These are phyloP conservation scores for Hemistola chrysoprasaria DNA, from an alignment of 2,888 invertebrate genomes.

Conservation along the genomic window DNA sequence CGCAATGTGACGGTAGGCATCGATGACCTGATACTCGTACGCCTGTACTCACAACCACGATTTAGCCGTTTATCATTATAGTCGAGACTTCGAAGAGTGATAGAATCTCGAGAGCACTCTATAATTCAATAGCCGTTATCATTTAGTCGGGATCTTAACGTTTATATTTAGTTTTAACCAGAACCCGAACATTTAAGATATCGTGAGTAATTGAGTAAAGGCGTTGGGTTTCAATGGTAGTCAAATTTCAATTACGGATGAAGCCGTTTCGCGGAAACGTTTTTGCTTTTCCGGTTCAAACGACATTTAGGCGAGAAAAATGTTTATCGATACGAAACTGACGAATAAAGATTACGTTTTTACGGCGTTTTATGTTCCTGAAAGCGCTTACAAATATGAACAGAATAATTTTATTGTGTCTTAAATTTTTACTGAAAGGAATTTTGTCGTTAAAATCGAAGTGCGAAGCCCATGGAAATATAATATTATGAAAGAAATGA, in stretches of 20 bases:
- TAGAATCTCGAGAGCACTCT: slow-evolving; percentile 22
- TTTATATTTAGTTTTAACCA: slow-evolving; percentile 26
- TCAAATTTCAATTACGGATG: slow-evolving; percentile 30
- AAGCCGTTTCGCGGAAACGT: slow-evolving; percentile 19
- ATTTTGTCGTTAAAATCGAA: too few species aligned
- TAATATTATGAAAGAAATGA: too few species aligned
- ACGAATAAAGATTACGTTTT: slow-evolving; percentile 15
- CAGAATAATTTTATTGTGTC: too few species aligned
- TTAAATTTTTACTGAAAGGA: too few species aligned
- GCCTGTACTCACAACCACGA: slow-evolving; percentile 43
- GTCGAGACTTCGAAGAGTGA: slow-evolving; percentile 19
- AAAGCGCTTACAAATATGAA: slow-evolving; percentile 13
- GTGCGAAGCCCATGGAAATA: too few species aligned
- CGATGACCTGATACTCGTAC: slow-evolving; percentile 49
- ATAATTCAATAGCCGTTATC: slow-evolving; percentile 22
- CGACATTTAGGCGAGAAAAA: slow-evolving; percentile 17
- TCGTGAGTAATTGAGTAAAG: slow-evolving; percentile 27
- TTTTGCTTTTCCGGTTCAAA: slow-evolving; percentile 17
- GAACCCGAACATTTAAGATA: slow-evolving; percentile 23
- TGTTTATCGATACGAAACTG: slow-evolving; percentile 20
- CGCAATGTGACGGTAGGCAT: slow-evolving; percentile 64
- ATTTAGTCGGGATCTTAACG: slow-evolving; percentile 17
- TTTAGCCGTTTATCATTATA: slow-evolving; percentile 25
- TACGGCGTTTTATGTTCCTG: slow-evolving; percentile 14
- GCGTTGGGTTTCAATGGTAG: slow-evolving; percentile 27